Base-by-base conservation (phyloP, 2,888 invertebrate species). In the Mimas tiliae region DNA sequence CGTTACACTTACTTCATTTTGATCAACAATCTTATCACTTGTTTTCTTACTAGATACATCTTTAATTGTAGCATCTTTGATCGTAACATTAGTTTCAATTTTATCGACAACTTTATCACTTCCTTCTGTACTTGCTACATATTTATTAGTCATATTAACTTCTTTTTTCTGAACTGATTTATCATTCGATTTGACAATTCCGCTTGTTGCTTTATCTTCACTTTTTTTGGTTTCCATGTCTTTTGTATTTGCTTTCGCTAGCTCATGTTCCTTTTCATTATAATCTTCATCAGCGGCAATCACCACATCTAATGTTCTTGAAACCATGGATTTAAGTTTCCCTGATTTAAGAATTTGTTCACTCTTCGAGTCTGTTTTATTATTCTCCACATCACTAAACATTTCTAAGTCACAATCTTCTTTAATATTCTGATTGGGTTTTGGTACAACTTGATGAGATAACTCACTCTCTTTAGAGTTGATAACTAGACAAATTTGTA, bases 401-500 rank as follows among this genome's bases (percentile, higher is more conserved):
- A 84, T 82, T 80, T 89, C 86, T 68, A 89, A 83, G 68, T 91
- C 90, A 14, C 80, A 76, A 33, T 76, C 63, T 66, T 88, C 76
- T 53, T 73, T 64, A 16, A 67, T 66, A n/a, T 67, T 42, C 33
- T 64, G 64, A 65, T 69, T 65, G 11, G 16, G 19, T 12, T 48
- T 53, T 63, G 19, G 47, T 42, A 45, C 69, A 34, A 77, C 74
- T 27, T 50, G n/a, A 62, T 7, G 67, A 11, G 58, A 42, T 14
- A 12, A 19, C 66, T 64, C 52, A 16, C 11, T 62, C 42, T 64
- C 64, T 65, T 48, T 42, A 19, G 80, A 71, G 72, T 89, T 87
- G 27, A 89, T 82, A 6, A 88, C 87, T 8, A 89, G 76, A 71
- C 87, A 85, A 68, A 90, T 88, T 79, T 90, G 86, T 72, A 89